These are phyloP conservation scores for Drosophila willistoni DNA, from an alignment of 1,140 invertebrate genomes.

Conservation along the genomic window DNA sequence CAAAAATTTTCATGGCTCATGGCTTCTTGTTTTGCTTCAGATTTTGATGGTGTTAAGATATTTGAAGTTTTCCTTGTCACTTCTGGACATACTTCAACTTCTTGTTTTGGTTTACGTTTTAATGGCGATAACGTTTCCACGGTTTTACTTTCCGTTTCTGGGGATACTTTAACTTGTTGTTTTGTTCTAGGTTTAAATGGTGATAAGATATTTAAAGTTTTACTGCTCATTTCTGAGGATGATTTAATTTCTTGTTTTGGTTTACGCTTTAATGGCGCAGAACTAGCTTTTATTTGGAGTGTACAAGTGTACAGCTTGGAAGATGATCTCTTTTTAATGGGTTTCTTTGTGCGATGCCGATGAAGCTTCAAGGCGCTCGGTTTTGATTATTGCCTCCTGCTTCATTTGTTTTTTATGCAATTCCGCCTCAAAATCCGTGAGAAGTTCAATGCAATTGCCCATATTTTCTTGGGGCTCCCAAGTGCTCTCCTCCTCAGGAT, in stretches of 20 bases:
- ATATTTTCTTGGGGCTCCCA: conserved; percentile 55
- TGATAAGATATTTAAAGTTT: too few relatives aligned
- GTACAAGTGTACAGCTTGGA: too few relatives aligned
- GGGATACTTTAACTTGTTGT: not conserved
- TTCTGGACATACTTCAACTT: too few relatives aligned
- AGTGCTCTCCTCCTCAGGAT: conserved; percentile 17
- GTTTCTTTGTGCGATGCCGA: not conserved
- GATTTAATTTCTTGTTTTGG: not conserved
- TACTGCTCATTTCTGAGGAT: not conserved
- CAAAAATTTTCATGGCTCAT: conserved; percentile 64
- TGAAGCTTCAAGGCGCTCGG: not conserved
- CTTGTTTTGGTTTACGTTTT: too few relatives aligned
- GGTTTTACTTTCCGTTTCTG: not conserved
- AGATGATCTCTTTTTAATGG: not conserved
- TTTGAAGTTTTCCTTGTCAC: too few relatives aligned
- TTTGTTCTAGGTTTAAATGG: not conserved
- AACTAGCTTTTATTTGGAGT: not conserved
- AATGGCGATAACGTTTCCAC: too few relatives aligned
- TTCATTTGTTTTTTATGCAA: not conserved
- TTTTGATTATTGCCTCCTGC: not conserved
- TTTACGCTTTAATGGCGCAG: not conserved
- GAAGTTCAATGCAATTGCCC: conserved; percentile 34
- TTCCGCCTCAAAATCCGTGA: conserved; percentile 40
- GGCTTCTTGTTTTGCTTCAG: not conserved
- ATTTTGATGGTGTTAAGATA: too few relatives aligned